phyloP scores from a whole-genome alignment of 2,797 vertebrate species.

The Anas acuta region DNA sequence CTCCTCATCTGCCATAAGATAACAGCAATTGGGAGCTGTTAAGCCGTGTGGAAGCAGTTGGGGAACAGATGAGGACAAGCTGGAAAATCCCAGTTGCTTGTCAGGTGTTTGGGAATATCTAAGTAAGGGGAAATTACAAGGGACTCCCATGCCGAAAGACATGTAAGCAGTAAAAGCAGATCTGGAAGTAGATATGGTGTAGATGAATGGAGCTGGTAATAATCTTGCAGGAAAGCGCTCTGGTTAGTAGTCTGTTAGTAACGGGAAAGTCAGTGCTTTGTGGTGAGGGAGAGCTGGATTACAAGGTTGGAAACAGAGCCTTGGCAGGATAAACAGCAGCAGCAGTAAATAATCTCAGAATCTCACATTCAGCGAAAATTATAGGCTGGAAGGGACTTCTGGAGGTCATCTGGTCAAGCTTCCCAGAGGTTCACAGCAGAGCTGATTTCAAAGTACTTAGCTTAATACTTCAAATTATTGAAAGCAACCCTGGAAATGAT shows the following conservation, averaged over 20 bases:
- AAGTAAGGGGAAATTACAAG: slow-evolving; percentile 23
- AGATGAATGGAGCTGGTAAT: neutral
- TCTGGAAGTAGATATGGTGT: neutral
- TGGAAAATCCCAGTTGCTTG: slow-evolving; percentile 57
- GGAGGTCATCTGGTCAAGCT: neutral
- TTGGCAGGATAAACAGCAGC: slow-evolving; percentile 29
- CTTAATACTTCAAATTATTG: slow-evolving; percentile 21
- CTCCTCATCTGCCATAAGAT: slow-evolving; percentile 28
- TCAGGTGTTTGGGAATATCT: slow-evolving; percentile 57
- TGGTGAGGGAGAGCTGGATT: neutral
- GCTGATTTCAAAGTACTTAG: neutral
- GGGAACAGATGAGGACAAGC: slow-evolving; percentile 49
- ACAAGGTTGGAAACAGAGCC: neutral
- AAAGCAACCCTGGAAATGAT: slow-evolving; percentile 12
- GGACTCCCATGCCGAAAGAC: neutral
- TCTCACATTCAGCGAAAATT: neutral
- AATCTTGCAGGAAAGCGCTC: neutral
- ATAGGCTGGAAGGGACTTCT: neutral
- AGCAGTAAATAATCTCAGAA: slow-evolving; percentile 34
- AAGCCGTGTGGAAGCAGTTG: slow-evolving; percentile 49
- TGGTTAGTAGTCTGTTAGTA: neutral
- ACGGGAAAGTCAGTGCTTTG: slow-evolving; percentile 1
- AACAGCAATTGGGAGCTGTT: neutral
- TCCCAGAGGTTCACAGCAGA: neutral
- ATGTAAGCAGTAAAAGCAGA: slow-evolving; percentile 25